These are phyloP conservation scores for Xestia rhomboidea DNA, from an alignment of 2,888 invertebrate genomes.

Conservation along the genomic window DNA sequence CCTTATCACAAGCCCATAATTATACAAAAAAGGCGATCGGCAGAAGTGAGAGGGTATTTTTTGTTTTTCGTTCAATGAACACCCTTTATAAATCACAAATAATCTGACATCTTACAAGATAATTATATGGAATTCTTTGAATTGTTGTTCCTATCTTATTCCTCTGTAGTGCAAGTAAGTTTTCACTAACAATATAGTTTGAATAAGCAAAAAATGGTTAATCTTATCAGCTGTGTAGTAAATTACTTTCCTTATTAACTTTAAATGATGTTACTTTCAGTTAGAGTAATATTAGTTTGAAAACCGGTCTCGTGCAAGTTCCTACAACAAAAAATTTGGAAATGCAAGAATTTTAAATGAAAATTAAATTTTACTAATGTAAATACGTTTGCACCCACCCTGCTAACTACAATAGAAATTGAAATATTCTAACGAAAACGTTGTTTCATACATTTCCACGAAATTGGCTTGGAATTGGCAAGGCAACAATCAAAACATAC, in stretches of 20 bases:
- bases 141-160: background rate
- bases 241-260: background rate
- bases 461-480: background rate
- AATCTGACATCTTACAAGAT: slow-evolving; percentile 7
- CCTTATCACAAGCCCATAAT: slow-evolving; percentile 79
- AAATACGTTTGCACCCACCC: background rate
- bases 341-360: background rate
- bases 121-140: background rate
- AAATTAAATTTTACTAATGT: slow-evolving; percentile 11
- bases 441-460: background rate
- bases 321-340: background rate
- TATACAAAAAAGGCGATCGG: slow-evolving; percentile 74
- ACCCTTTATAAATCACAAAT: slow-evolving; percentile 65
- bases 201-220: background rate
- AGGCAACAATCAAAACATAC: background rate
- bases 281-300: background rate
- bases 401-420: background rate
- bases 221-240: background rate
- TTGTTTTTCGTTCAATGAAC: slow-evolving; percentile 51
- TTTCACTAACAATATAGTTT: background rate
- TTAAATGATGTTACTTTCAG: background rate
- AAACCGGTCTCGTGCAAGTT: background rate
- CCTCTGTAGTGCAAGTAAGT: background rate
- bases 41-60: slow-evolving; percentile 75
- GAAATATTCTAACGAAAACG: background rate